These are phyloP conservation scores for Herminia tarsipennalis DNA, from an alignment of 2,888 invertebrate species.

Conservation along the genomic window DNA sequence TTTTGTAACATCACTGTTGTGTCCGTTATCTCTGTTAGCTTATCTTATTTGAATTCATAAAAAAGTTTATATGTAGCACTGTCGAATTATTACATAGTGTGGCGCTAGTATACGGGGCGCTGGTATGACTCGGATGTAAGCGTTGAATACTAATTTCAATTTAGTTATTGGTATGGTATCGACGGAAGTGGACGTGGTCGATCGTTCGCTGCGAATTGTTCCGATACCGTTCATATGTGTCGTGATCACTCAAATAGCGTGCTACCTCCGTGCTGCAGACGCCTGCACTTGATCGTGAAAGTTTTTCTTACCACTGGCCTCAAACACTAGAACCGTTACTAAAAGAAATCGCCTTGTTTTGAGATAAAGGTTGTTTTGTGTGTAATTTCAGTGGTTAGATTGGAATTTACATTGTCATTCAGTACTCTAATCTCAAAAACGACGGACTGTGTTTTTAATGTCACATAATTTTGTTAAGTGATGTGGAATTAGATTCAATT, in stretches of 20 bases:
- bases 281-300: constrained; percentile 82
- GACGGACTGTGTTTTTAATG: constrained; percentile 16
- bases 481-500: constrained; percentile 18
- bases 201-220: constrained; percentile 49
- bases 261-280: constrained; percentile 62
- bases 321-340: constrained; percentile 76
- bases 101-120: constrained; percentile 28
- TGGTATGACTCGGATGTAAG: constrained; percentile 31
- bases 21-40: constrained; percentile 32
- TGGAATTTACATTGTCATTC: constrained; percentile 38
- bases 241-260: constrained; percentile 66
- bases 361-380: constrained; percentile 57
- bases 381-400: constrained; percentile 51
- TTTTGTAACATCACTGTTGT: constrained; percentile 31
- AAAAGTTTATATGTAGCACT: constrained; percentile 19
- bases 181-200: constrained; percentile 70
- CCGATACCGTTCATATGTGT: constrained; percentile 55
- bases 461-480: constrained; percentile 16
- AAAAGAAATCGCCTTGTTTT: constrained; percentile 70
- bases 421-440: constrained; percentile 28
- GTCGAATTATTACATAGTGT: constrained; percentile 25
- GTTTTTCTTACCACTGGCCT: constrained; percentile 79
- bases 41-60: constrained; percentile 31
- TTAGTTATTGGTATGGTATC: constrained; percentile 71
- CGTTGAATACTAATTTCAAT: constrained; percentile 45